phyloP scores from a whole-genome alignment of 2,113 vertebrate genomes.

The Actinemys pallida region DNA sequence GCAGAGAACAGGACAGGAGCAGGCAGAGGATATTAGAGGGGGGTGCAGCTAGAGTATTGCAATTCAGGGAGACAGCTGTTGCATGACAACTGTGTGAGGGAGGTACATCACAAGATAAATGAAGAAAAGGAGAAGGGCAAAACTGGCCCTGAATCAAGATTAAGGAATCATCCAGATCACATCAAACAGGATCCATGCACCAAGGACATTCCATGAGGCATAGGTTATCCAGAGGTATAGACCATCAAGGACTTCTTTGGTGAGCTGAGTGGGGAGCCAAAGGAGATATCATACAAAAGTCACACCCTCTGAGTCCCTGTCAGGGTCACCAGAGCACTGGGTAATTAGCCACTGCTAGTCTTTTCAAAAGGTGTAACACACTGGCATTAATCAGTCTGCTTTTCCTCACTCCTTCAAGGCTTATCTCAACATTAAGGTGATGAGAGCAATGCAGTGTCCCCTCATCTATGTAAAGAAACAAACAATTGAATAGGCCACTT shows the following conservation, averaged over 20 bases:
- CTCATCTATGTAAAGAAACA: neutral
- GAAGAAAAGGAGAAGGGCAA: neutral
- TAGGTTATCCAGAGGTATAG: neutral
- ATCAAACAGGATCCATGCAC: neutral
- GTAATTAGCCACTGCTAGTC: neutral
- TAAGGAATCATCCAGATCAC: neutral
- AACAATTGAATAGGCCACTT: neutral
- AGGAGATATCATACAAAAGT: neutral
- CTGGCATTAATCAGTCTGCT: neutral
- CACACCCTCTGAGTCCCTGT: neutral
- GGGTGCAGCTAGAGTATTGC: neutral
- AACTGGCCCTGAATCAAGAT: neutral
- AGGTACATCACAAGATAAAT: neutral
- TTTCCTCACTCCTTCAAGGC: neutral
- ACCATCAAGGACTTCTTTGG: neutral
- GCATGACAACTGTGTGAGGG: neutral
- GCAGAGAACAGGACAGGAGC: neutral
- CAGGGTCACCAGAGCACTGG: neutral
- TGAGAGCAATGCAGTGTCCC: neutral
- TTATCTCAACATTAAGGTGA: rapidly evolving
- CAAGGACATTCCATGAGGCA: rapidly evolving
- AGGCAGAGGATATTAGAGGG: neutral
- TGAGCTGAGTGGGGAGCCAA: neutral
- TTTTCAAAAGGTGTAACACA: neutral
- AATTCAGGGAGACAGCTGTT: neutral